Evolutionary conservation across 2,113 vertebrate genomes (phyloP), one percentile per base, ranked within the genome.

Genomic region (Jacana jacana): DNA sequence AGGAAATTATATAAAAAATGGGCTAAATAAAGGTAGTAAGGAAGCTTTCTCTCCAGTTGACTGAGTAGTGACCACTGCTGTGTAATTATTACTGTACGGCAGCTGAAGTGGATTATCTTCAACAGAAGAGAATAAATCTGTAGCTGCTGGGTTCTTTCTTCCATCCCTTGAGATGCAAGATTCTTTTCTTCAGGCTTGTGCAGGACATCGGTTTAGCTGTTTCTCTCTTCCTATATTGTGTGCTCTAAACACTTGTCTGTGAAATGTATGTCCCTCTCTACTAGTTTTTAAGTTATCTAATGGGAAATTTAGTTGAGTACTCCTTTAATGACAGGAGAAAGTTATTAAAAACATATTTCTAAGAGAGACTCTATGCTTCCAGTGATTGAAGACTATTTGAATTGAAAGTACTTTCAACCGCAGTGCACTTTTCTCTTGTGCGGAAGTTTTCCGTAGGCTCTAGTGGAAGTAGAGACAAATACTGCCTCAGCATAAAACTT

Each of bases 341-440:
- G 78, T 75, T 65, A 46, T 78, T 25, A 31, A 81, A 93, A 81
- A 6, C 9, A 8, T n/a, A 20, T 83, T 86, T 83, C 39, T 71
- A 22, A 69, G 51, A 81, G 44, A 18, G 11, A 48, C 54, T 92
- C 8, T 3, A 6, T 72, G 58, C 28, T 88, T 91, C 44, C 18
- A 28, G 42, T 84, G 37, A 44, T 57, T 44, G 51, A 33, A 68
- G 33, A 35, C 13, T 52, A 4, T 49, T 81, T 71, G 33, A 69
- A 49, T 61, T 76, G 57, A 65, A 46, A 48, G 23, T 61, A 39
- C 15, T 92, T 93, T 66, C 15, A 63, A 13, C 20, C 24, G 23
- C 8, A 0, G 0, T 52, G n/a, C n/a, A n/a, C n/a, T n/a, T n/a
- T 17, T 68, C 9, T 86, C 12, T 5, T 11, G 9, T 42, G 17